Evolutionary conservation across 2,888 invertebrate genomes (phyloP).

Genomic region (Drosophila borborema): DNA sequence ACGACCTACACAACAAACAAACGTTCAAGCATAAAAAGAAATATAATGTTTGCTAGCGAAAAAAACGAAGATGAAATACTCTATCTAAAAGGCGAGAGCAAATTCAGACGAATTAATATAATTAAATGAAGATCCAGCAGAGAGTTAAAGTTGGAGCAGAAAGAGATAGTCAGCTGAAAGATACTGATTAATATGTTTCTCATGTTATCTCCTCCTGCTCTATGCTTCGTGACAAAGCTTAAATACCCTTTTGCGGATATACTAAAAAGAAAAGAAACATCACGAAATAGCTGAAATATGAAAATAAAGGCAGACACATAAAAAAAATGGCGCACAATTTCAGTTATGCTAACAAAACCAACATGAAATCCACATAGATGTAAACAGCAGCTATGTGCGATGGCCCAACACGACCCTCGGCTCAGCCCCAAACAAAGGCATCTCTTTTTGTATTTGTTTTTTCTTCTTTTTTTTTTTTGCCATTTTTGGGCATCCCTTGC

Average conservation of each 20-base stretch:
- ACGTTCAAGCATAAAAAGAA: conserved; percentile 1
- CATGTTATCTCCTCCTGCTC: not conserved
- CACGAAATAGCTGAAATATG: conserved; percentile 13
- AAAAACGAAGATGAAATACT: not conserved
- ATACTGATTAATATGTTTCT: no score
- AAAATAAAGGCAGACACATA: conserved; percentile 51
- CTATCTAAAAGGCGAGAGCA: not conserved
- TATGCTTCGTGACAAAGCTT: not conserved
- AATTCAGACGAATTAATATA: not conserved
- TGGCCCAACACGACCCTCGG: not conserved
- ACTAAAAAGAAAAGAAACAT: not conserved
- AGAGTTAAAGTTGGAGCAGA: not conserved
- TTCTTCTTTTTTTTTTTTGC: conserved; percentile 1
- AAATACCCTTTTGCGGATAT: not conserved
- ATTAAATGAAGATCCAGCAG: not conserved
- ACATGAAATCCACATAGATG: conserved; percentile 63
- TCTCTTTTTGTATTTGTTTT: conserved; percentile 23
- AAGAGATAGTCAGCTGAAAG: no score
- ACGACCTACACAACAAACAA: conserved; percentile 57
- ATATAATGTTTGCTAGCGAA: not conserved
- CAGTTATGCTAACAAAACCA: conserved; percentile 62
- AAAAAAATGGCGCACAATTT: conserved; percentile 64
- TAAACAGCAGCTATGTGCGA: conserved; percentile 51
- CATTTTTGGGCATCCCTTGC: conserved; percentile 11
- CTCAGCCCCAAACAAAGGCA: conserved; percentile 20